Evolutionary conservation across 2,888 invertebrate species (phyloP).

Genomic region (Lepetodrilus schrolli): DNA sequence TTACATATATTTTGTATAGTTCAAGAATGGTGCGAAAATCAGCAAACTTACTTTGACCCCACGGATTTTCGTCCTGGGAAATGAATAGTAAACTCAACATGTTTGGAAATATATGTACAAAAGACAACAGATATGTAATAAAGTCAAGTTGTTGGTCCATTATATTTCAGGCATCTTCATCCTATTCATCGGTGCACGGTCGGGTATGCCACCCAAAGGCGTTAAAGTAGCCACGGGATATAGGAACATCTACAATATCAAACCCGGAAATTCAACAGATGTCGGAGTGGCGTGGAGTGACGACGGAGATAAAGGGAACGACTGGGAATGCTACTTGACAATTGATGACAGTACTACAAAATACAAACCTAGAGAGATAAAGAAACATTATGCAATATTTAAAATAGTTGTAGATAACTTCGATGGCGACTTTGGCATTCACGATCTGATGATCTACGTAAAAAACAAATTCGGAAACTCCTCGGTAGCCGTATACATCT

Average conservation of each 20-base stretch:
- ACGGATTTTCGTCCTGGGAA: too few relatives aligned
- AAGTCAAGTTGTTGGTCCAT: too few relatives aligned
- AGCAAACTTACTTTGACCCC: too few relatives aligned
- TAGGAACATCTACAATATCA: neutral
- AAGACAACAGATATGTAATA: too few relatives aligned
- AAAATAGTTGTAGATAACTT: neutral
- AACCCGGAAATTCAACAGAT: neutral
- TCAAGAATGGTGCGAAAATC: too few relatives aligned
- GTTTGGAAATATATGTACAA: too few relatives aligned
- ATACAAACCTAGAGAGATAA: neutral
- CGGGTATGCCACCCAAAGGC: neutral
- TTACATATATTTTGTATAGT: too few relatives aligned
- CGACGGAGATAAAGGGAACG: too few relatives aligned
- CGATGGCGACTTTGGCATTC: slow-evolving; percentile 1
- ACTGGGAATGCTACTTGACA: neutral
- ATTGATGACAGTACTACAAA: neutral
- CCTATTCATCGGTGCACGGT: neutral
- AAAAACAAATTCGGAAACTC: neutral
- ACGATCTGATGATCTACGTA: neutral
- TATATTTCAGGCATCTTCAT: neutral
- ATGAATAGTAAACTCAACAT: too few relatives aligned
- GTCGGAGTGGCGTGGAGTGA: neutral
- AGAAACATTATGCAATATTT: too few relatives aligned
- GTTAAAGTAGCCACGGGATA: neutral
- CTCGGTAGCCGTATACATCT: neutral